These are phyloP conservation scores for Xestia xanthographa DNA, from an alignment of 2,888 invertebrate genomes.

Conservation along the genomic window DNA sequence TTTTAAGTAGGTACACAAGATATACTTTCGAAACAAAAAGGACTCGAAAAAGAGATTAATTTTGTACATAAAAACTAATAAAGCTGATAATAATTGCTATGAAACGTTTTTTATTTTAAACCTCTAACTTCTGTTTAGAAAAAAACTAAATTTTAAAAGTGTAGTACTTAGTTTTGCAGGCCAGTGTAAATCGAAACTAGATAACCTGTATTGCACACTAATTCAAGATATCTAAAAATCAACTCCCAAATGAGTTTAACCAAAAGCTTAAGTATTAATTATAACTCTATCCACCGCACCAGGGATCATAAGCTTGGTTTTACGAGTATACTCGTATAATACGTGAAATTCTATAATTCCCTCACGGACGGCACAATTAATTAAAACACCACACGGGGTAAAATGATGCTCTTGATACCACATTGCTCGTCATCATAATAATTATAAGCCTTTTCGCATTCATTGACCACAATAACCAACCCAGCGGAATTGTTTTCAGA, in stretches of 20 bases:
- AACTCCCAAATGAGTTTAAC: neutral
- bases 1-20: too few relatives aligned
- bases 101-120: too few relatives aligned
- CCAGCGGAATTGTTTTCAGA: neutral
- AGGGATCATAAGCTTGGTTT: slow-evolving; percentile 24
- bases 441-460: neutral
- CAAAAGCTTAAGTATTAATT: slow-evolving; percentile 20
- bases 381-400: slow-evolving; percentile 33
- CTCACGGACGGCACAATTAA: slow-evolving; percentile 30
- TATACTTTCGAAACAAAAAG: too few relatives aligned
- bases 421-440: slow-evolving; percentile 30
- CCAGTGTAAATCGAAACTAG: slow-evolving; percentile 5
- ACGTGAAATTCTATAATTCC: slow-evolving; percentile 25
- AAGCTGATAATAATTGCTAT: too few relatives aligned
- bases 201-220: neutral
- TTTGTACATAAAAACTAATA: too few relatives aligned
- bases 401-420: slow-evolving; percentile 27
- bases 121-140: too few relatives aligned
- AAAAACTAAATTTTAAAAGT: too few relatives aligned
- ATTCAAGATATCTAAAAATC: slow-evolving; percentile 5
- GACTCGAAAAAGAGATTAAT: too few relatives aligned
- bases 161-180: too few relatives aligned
- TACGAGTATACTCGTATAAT: neutral
- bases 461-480: slow-evolving; percentile 10
- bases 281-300: neutral